Percentiles rank a stretch among this genome's conserved stretches.
phyloP scores from a whole-genome alignment of 2,888 invertebrate genomes.

The Andrena fulva region DNA sequence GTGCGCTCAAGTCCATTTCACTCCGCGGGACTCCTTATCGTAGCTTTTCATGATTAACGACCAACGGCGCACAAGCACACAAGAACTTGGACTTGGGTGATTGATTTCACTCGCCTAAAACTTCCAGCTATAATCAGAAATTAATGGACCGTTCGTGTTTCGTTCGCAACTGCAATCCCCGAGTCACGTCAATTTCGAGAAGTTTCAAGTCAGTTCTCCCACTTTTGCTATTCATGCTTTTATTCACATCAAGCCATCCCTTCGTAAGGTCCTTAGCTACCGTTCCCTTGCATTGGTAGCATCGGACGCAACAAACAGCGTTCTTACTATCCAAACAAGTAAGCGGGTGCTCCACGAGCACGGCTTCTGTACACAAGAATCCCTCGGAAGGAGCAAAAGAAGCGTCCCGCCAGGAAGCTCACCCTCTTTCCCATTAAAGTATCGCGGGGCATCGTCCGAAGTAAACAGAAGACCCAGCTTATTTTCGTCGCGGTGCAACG shows the following conservation, averaged over 20 bases:
- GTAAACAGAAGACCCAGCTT: conserved; percentile 5
- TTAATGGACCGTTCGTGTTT: too few species aligned
- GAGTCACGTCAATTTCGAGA: too few species aligned
- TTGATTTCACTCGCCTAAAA: background rate
- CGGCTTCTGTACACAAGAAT: background rate
- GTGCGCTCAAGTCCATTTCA: background rate
- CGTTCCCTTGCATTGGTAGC: background rate
- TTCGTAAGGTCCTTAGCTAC: background rate
- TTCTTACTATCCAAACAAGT: background rate
- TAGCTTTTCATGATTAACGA: background rate
- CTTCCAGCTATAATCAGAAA: background rate
- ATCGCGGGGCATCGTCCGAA: background rate
- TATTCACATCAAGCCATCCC: too few species aligned
- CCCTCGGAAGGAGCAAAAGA: background rate
- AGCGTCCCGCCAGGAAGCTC: too few species aligned
- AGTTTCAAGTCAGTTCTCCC: too few species aligned
- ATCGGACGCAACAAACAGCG: background rate
- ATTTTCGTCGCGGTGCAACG: conserved; percentile 13
- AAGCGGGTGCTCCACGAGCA: background rate
- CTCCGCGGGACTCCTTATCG: background rate
- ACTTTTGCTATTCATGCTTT: too few species aligned
- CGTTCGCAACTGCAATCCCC: too few species aligned
- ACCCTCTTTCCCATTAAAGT: too few species aligned
- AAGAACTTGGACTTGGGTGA: too few species aligned
- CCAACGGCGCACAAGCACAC: background rate